A percentile compares a stretch with the other conserved stretches of the same genome.
phyloP scores from a whole-genome alignment of 1,140 invertebrate genomes.

The Pararge aegeria region DNA sequence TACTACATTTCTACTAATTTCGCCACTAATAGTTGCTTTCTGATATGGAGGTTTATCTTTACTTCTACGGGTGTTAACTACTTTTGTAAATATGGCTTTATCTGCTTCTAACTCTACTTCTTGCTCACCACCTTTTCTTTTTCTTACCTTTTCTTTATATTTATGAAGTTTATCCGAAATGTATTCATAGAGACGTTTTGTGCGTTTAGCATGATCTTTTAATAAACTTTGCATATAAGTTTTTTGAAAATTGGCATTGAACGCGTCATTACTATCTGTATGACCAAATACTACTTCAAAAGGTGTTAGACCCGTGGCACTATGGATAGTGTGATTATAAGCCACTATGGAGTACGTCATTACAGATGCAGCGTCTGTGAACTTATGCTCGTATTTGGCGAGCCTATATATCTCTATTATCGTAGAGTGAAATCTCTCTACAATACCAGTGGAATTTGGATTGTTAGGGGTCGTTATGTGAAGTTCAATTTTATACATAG shows the following conservation, averaged over 20 bases:
- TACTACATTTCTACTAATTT: no score
- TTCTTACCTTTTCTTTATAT: slow-evolving; percentile 6
- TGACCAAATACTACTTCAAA: slow-evolving; percentile 34
- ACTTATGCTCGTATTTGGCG: slow-evolving; percentile 37
- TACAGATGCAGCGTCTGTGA: slow-evolving; percentile 9
- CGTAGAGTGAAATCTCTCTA: slow-evolving; percentile 44
- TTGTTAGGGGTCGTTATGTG: slow-evolving; percentile 45
- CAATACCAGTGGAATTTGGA: slow-evolving; percentile 46
- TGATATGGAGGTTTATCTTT: no score
- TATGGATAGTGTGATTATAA: slow-evolving; percentile 30
- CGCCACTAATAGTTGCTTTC: no score
- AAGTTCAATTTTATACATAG: slow-evolving; percentile 40
- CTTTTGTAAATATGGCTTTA: no score
- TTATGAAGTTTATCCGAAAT: no score
- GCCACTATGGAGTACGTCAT: slow-evolving; percentile 13
- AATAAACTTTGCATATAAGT: no score
- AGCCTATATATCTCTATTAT: slow-evolving; percentile 44
- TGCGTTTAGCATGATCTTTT: no score
- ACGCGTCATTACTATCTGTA: slow-evolving; percentile 23
- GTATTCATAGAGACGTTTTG: no score
- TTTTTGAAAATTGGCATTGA: no score
- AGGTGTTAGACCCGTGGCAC: slow-evolving; percentile 24
- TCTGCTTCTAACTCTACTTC: no score
- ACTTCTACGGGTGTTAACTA: no score
- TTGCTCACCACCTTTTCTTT: no score